phyloP scores from a whole-genome alignment of 92 coral and sea anemone species.

The Metridium senile region DNA sequence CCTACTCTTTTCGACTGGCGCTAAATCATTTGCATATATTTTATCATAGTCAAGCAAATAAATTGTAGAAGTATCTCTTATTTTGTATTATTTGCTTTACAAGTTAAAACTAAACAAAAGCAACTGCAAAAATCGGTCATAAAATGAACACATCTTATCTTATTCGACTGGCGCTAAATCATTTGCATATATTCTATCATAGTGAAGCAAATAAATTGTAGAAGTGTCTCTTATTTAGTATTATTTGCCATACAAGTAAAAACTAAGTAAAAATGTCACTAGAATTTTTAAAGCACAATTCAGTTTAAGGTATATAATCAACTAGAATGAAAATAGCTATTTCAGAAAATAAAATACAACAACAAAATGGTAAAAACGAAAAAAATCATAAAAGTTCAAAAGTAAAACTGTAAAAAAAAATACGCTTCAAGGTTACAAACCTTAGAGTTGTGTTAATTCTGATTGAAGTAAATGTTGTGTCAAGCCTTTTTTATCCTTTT shows the following conservation, averaged over 20 bases:
- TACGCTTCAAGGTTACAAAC: background rate
- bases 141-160: background rate
- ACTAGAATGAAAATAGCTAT: background rate
- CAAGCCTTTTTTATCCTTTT: constrained; percentile 1
- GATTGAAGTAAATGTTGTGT: background rate
- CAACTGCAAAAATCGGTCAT: background rate
- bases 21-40: background rate
- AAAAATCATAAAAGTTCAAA: too few species aligned
- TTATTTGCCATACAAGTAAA: background rate
- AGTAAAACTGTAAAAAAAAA: too few species aligned
- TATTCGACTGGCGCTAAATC: background rate
- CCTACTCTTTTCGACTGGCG: background rate
- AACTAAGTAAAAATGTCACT: background rate
- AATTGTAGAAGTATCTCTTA: background rate
- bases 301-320: background rate
- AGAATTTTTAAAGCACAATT: background rate
- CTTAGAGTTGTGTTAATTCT: background rate
- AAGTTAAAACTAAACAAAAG: background rate
- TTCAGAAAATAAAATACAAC: background rate
- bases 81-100: background rate
- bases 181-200: background rate
- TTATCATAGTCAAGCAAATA: background rate
- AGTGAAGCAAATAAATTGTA: background rate
- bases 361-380: background rate
- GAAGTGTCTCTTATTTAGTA: background rate